phyloP scores from a whole-genome alignment of 2,113 vertebrate species.

The Nesoenas mayeri region DNA sequence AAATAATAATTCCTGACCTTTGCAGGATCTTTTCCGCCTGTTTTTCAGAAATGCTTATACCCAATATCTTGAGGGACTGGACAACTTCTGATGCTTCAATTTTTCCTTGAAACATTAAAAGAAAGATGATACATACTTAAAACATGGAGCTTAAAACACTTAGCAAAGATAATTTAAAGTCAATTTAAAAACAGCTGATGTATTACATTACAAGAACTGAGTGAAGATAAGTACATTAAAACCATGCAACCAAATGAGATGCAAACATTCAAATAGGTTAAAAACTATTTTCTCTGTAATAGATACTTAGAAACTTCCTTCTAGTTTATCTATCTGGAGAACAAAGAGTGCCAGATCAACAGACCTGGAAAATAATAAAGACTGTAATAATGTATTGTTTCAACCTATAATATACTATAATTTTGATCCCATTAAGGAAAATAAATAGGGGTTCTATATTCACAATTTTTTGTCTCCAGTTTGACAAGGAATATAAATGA shows the following conservation, averaged over 20 bases:
- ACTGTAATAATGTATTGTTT: background rate
- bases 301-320: background rate
- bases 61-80: conserved; percentile 86
- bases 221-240: background rate
- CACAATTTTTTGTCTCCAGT: background rate
- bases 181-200: background rate
- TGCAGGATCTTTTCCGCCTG: conserved; percentile 86
- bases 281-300: background rate
- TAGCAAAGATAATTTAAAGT: background rate
- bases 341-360: background rate
- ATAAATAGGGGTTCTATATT: background rate
- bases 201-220: background rate
- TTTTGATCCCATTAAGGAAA: background rate
- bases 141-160: background rate
- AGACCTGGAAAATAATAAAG: background rate
- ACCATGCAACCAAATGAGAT: background rate
- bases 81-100: conserved; percentile 92
- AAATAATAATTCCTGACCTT: conserved; percentile 77
- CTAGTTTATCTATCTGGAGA: background rate
- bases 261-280: background rate
- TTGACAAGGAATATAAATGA: background rate
- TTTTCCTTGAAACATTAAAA: conserved; percentile 78
- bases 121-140: background rate
- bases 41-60: conserved; percentile 82
- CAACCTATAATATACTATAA: background rate